Evolutionary conservation across 2,113 vertebrate species (phyloP).

Genomic region (Cephalopterus ornatus): DNA sequence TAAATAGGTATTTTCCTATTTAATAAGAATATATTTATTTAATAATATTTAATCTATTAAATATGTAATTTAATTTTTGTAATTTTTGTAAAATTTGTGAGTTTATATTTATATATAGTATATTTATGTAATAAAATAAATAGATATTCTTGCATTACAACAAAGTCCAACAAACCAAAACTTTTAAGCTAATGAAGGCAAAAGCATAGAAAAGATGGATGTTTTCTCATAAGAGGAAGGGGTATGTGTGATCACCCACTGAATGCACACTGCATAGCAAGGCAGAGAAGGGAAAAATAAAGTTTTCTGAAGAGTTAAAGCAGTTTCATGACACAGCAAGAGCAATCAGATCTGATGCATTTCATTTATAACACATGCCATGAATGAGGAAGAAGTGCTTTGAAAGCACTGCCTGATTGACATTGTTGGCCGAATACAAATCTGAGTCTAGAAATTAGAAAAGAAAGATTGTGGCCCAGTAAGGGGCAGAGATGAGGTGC

Average conservation of each 20-base stretch:
- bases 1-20: background rate
- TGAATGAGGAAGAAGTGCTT: background rate
- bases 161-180: background rate
- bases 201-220: background rate
- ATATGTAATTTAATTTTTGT: background rate
- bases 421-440: background rate
- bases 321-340: background rate
- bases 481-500: background rate
- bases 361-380: accelerated
- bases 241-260: background rate
- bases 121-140: background rate
- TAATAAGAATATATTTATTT: background rate
- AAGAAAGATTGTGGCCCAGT: background rate
- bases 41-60: background rate
- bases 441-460: background rate
- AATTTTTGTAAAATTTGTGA: background rate
- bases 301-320: background rate
- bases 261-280: background rate
- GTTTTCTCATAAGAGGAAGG: background rate
- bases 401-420: background rate
- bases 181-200: background rate
- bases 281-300: background rate
- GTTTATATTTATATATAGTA: background rate
- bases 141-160: background rate
- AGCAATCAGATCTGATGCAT: background rate